A percentile compares a stretch with the other conserved stretches of the same genome.
Evolutionary conservation across 1,140 invertebrate genomes (phyloP).

Genomic region (Leptestheria dahalacensis): DNA sequence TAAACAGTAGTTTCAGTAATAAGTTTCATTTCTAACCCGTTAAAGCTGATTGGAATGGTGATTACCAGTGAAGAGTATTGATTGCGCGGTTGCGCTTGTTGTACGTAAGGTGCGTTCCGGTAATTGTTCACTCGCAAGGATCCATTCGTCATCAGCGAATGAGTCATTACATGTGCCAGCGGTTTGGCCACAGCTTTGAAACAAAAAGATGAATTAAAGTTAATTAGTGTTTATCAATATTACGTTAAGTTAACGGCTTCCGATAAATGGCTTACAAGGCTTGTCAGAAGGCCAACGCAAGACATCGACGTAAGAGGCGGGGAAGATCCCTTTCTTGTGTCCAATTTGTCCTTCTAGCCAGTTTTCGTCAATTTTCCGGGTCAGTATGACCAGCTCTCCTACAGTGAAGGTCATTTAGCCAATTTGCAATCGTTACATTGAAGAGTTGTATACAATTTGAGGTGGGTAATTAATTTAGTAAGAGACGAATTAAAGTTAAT

Average conservation of each 20-base stretch:
- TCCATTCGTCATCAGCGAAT: conserved; percentile 10
- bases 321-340: conserved; percentile 70
- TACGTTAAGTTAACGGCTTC: no score
- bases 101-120: not conserved
- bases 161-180: not conserved
- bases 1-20: no score
- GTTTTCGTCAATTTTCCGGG: conserved; percentile 72
- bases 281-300: conserved; percentile 22
- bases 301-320: conserved; percentile 73
- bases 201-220: not conserved
- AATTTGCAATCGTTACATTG: no score
- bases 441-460: no score
- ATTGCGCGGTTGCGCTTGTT: not conserved
- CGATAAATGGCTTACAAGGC: not conserved
- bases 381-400: conserved; percentile 67
- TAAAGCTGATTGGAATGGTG: no score
- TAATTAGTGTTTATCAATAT: no score
- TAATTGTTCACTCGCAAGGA: conserved; percentile 2
- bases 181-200: conserved; percentile 2
- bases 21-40: no score
- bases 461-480: no score
- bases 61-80: not conserved
- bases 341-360: conserved; percentile 85
- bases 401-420: conserved; percentile 15
- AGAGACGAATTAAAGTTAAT: no score